Conservation (phyloP, 92 coral and sea anemone species). For the Pocillopora grandis region DNA sequence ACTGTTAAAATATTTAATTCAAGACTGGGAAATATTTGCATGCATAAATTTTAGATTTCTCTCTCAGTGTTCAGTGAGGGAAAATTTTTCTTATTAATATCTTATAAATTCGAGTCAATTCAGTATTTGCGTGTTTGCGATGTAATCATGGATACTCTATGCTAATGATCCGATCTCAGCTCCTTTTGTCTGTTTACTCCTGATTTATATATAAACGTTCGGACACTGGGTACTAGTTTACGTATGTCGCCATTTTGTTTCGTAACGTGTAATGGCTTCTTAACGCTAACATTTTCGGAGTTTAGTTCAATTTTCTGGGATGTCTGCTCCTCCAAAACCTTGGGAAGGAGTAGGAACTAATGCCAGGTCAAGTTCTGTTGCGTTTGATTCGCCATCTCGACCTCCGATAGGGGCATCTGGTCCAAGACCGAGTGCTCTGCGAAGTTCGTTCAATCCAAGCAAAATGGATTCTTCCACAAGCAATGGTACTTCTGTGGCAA, state of each 20-base stretch:
- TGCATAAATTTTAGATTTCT: no score
- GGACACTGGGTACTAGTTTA: constrained; percentile 1
- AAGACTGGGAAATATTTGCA: no score
- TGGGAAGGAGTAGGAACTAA: constrained; percentile 90
- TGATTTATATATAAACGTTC: no score
- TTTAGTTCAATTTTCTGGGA: constrained; percentile 19
- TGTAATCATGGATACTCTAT: no score
- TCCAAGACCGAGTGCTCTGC: constrained; percentile 46
- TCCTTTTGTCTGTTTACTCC: no score
- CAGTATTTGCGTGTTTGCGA: no score
- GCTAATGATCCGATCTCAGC: no score
- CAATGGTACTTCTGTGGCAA: constrained; percentile 12
- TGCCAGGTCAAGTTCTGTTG: constrained; percentile 56
- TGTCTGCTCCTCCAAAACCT: constrained; percentile 96
- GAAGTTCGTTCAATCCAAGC: constrained; percentile 10
- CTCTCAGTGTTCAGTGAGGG: no score
- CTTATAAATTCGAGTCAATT: no score
- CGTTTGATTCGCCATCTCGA: constrained; percentile 69
- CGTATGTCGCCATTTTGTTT: constrained; percentile 26
- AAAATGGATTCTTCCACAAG: constrained; percentile 35
- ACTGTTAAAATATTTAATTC: no score
- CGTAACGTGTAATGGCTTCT: constrained; percentile 3
- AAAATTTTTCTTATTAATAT: no score
- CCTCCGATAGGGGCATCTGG: constrained; percentile 62
- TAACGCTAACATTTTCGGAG: background rate